phyloP scores from a whole-genome alignment of 2,888 invertebrate genomes.

The Pristionchus entomophagus region DNA sequence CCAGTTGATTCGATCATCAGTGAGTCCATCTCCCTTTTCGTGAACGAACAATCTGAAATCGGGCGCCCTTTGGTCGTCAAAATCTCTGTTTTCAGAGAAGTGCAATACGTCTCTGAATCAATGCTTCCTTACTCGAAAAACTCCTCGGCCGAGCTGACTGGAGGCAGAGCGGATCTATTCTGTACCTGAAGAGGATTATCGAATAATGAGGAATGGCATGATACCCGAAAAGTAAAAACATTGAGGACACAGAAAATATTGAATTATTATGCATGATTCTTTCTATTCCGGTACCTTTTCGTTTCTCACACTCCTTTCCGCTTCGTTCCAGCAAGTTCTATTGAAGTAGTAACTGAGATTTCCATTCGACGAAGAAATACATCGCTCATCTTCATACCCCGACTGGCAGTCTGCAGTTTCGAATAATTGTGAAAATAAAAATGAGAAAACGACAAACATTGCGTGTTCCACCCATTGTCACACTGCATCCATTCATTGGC shows the following conservation, averaged over 20 bases:
- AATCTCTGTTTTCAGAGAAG: conserved; percentile 39
- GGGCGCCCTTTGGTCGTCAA: background rate
- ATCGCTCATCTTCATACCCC: conserved; percentile 7
- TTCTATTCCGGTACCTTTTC: too few relatives aligned
- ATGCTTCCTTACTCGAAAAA: conserved; percentile 45
- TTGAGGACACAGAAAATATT: too few relatives aligned
- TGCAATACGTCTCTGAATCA: background rate
- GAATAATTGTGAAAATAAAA: background rate
- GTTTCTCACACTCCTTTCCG: background rate
- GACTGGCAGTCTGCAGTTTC: conserved; percentile 40
- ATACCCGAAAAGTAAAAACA: too few relatives aligned
- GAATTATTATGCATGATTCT: too few relatives aligned
- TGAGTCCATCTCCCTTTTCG: conserved; percentile 23
- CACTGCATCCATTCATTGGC: conserved; percentile 32
- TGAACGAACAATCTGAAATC: conserved; percentile 44
- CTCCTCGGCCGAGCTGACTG: conserved; percentile 43
- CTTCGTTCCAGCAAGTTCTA: background rate
- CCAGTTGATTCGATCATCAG: conserved; percentile 20
- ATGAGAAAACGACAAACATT: background rate
- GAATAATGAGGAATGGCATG: too few relatives aligned
- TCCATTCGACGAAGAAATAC: background rate
- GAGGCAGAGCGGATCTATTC: background rate
- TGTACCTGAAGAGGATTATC: background rate
- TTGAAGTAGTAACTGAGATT: conserved; percentile 47
- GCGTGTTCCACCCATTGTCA: conserved; percentile 45